Base-by-base conservation (phyloP, 2,888 invertebrate species). In the Junonia oenone region DNA sequence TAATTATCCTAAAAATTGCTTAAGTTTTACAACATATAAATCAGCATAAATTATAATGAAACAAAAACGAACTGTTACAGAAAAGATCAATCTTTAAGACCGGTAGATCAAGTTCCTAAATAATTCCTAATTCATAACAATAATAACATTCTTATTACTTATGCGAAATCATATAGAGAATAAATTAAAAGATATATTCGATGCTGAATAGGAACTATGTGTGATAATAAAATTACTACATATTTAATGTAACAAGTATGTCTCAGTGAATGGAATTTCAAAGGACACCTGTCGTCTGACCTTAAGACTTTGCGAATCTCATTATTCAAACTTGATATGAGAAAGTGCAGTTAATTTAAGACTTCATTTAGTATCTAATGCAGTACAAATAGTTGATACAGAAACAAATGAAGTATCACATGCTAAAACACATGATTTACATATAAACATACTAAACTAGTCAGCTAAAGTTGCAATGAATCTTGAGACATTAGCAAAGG, bases 181-280 rank as follows among this genome's bases (percentile, higher is more conserved):
- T 6, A 15, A 37, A 37, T 15, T 37, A 8, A 19, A 17, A 40
- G 1, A 40, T 19, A n/a, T 19, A 19, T 40, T 40, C 19, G n/a
- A 9, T 11, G 2, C 9, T 8, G 2, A 11, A 19, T 2, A 40
- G 43, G n/a, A 26, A 26, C 22, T 17, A 13, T 0, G 3, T 22
- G 6, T 19, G 19, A 47, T 40, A 47, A 53, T 47, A 26, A 29
- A 43, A 37, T 31, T 22, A 53, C 38, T 40, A 40, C 14, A 38
- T 11, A 13, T 31, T 6, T 13, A 37, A 45, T 27, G 29, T 26
- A 51, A 55, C 56, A 14, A 27, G 55, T 43, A 49, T 19, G 33
- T 29, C 19, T 17, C 19, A 58, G 55, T 55, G 55, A 59, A 56
- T 35, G 58, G 56, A 35, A 55, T 49, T 46, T 15, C 29, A 58